A percentile compares a stretch with the other conserved stretches of the same genome.
These are phyloP conservation scores for Myiagra hebetior DNA, from an alignment of 2,113 vertebrate species.

Conservation along the genomic window DNA sequence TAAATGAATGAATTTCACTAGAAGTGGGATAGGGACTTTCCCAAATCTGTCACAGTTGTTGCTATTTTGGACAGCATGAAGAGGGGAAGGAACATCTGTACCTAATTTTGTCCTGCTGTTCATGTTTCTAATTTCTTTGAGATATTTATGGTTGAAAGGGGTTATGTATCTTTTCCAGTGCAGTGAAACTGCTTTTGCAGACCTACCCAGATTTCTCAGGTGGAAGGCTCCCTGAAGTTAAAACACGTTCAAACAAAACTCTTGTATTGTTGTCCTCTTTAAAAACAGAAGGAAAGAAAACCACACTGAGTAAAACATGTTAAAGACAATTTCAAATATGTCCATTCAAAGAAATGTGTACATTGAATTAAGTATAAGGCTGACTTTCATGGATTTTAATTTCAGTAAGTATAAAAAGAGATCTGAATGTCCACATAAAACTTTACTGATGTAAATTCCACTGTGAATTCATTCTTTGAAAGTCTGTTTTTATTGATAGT, in stretches of 20 bases:
- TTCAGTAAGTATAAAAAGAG: not conserved
- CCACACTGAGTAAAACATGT: not conserved
- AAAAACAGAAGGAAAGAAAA: slow-evolving; percentile 49
- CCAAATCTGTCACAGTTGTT: not conserved
- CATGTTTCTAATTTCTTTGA: not conserved
- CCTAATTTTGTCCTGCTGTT: not conserved
- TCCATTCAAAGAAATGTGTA: not conserved
- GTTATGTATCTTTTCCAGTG: not conserved
- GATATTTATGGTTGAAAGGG: not conserved
- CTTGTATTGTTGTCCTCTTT: slow-evolving; percentile 99
- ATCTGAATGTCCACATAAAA: not conserved
- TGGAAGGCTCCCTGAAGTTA: slow-evolving; percentile 96
- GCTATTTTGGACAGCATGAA: not conserved
- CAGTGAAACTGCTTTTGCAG: slow-evolving; percentile 11
- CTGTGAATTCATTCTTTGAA: not conserved
- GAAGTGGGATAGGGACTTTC: not conserved
- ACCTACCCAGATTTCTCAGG: slow-evolving; percentile 96
- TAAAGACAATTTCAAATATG: not conserved
- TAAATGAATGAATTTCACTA: not conserved
- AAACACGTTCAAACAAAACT: slow-evolving; percentile 97
- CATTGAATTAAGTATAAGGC: not conserved
- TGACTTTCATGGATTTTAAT: not conserved
- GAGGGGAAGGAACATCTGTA: not conserved
- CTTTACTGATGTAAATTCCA: not conserved
- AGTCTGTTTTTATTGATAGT: not conserved